These are phyloP conservation scores for Platycnemis pennipes DNA, from an alignment of 2,888 invertebrate species.

Conservation along the genomic window DNA sequence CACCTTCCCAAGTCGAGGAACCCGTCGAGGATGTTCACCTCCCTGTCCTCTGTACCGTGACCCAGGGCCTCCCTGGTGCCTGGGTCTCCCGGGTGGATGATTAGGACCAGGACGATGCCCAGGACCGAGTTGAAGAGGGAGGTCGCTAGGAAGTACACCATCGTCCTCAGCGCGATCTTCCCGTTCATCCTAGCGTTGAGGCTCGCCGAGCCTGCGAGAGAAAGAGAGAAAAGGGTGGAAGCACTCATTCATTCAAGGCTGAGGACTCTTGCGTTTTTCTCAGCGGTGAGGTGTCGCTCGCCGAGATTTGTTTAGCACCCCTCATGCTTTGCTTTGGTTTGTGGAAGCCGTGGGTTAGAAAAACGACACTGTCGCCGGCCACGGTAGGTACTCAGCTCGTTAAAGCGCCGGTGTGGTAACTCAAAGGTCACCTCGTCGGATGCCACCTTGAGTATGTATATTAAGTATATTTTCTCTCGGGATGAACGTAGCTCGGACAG, in stretches of 20 bases:
- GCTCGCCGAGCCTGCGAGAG: conserved; percentile 87
- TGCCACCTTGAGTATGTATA: no score
- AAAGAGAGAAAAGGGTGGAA: neutral
- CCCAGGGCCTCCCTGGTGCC: conserved; percentile 77
- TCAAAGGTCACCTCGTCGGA: no score
- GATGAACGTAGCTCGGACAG: no score
- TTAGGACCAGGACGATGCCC: conserved; percentile 86
- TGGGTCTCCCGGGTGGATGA: conserved; percentile 90
- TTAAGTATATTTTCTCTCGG: no score
- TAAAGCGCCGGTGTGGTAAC: no score
- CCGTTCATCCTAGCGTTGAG: conserved; percentile 93
- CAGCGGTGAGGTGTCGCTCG: no score
- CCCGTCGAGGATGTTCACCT: conserved; percentile 90
- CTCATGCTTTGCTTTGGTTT: no score
- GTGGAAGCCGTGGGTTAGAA: no score
- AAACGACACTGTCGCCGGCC: no score
- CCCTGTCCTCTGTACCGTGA: conserved; percentile 80
- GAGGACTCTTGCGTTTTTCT: no score
- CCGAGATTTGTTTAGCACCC: no score
- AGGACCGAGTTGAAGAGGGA: conserved; percentile 90
- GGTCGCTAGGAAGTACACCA: conserved; percentile 89
- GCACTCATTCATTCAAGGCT: neutral
- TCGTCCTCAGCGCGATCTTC: conserved; percentile 90
- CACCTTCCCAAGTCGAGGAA: conserved; percentile 94
- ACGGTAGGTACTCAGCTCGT: no score